Percentiles rank a stretch among this genome's conserved stretches.
These are phyloP conservation scores for Clarias platycephalus DNA, from an alignment of 2,797 vertebrate genomes.

Conservation along the genomic window DNA sequence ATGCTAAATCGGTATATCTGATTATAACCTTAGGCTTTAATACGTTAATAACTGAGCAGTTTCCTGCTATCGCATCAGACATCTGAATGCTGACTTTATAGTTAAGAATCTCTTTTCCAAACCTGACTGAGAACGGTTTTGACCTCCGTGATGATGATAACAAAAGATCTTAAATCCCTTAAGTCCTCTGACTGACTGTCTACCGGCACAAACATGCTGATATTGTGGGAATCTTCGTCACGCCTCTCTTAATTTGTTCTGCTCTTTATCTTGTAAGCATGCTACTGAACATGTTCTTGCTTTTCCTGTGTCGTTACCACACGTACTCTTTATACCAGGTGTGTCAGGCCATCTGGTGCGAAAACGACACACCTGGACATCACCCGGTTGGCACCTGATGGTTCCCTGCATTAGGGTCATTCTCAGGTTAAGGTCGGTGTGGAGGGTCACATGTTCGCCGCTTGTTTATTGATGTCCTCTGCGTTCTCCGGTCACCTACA, in stretches of 20 bases:
- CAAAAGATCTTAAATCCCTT: background rate
- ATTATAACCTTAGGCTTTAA: constrained; percentile 9
- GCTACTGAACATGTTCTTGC: background rate
- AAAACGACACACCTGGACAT: background rate
- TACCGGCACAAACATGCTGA: background rate
- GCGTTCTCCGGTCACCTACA: too few relatives aligned
- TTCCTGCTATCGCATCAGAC: background rate
- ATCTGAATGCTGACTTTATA: background rate
- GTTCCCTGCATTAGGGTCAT: background rate
- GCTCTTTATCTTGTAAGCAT: background rate
- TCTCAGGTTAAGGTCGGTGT: background rate
- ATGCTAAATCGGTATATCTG: constrained; percentile 10
- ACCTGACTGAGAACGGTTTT: background rate
- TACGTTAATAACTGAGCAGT: constrained; percentile 9
- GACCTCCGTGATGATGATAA: background rate
- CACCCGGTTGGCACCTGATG: background rate
- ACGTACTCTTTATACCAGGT: background rate
- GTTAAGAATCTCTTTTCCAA: background rate
- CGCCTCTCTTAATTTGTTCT: background rate
- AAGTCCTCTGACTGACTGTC: background rate
- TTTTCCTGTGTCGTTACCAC: constrained; percentile 24
- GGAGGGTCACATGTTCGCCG: background rate
- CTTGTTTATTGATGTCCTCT: background rate
- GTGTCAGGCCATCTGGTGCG: background rate
- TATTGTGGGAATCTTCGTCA: background rate